These are phyloP conservation scores for Pogonomyrmex californicus DNA, from an alignment of 1,140 invertebrate genomes.

Conservation along the genomic window DNA sequence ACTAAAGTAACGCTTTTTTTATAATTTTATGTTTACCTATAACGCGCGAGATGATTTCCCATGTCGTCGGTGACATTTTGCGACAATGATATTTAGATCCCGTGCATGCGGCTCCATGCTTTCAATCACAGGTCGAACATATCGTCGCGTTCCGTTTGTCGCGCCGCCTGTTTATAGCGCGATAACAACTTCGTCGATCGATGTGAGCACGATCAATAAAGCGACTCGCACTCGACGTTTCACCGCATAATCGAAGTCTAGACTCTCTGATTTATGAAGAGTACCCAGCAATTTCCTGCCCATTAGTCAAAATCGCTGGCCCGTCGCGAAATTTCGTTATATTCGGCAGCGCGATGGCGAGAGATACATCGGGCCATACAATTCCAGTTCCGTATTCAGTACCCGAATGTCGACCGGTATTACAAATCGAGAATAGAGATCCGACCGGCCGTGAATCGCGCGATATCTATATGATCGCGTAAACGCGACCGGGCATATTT, in stretches of 20 bases:
- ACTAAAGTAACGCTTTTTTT: background rate
- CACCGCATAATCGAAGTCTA: slow-evolving; percentile 64
- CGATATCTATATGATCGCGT: slow-evolving; percentile 34
- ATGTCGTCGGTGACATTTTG: slow-evolving; percentile 1
- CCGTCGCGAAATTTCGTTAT: slow-evolving; percentile 61
- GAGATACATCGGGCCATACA: slow-evolving; percentile 34
- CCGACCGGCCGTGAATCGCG: slow-evolving; percentile 59
- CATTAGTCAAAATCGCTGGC: slow-evolving; percentile 64
- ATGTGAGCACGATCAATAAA: slow-evolving; percentile 53
- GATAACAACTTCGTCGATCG: slow-evolving; percentile 48
- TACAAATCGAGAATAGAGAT: slow-evolving; percentile 63
- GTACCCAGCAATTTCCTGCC: slow-evolving; percentile 44
- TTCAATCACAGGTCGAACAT: slow-evolving; percentile 42
- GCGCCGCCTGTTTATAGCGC: slow-evolving; percentile 46
- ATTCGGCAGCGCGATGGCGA: slow-evolving; percentile 38
- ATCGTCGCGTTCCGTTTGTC: slow-evolving; percentile 21
- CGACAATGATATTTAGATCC: slow-evolving; percentile 38
- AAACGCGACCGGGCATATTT: slow-evolving; percentile 4
- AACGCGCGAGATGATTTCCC: background rate
- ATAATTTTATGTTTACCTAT: background rate
- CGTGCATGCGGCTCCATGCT: background rate
- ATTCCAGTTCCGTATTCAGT: slow-evolving; percentile 43
- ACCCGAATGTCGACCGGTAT: slow-evolving; percentile 43
- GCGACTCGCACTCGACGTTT: slow-evolving; percentile 42
- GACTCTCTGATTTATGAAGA: slow-evolving; percentile 68